These are phyloP conservation scores for Lysiphlebus fabarum DNA, from an alignment of 1,140 invertebrate genomes.

Conservation along the genomic window DNA sequence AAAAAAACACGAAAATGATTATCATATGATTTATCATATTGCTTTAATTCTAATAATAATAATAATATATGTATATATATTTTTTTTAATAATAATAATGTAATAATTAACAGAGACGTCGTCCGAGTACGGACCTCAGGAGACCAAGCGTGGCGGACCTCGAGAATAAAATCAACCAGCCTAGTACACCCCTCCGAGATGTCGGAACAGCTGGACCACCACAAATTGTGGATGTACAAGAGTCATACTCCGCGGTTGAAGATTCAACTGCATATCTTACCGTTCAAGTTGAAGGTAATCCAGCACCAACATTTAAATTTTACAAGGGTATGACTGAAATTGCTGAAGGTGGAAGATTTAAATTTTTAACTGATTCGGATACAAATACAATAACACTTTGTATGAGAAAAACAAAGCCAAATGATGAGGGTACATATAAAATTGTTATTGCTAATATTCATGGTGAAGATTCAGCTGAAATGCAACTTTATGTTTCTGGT, in stretches of 20 bases:
- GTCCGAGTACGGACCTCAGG: conserved; percentile 80
- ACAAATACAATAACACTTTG: conserved; percentile 87
- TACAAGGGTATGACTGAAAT: conserved; percentile 88
- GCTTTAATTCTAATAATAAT: background rate
- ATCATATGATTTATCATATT: conserved; percentile 6
- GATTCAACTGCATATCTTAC: conserved; percentile 87
- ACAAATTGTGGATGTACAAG: conserved; percentile 82
- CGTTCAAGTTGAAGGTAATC: conserved; percentile 86
- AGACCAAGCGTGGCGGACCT: conserved; percentile 83
- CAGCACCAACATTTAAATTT: conserved; percentile 91
- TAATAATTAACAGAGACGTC: conserved; percentile 64
- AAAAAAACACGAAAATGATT: conserved; percentile 14
- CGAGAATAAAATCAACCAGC: conserved; percentile 85
- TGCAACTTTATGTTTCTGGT: conserved; percentile 95
- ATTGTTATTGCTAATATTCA: conserved; percentile 88
- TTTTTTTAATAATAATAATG: conserved; percentile 5
- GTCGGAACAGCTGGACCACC: conserved; percentile 77
- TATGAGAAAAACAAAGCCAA: conserved; percentile 92
- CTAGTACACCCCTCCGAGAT: conserved; percentile 80
- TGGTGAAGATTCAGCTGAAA: conserved; percentile 91
- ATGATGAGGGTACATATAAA: conserved; percentile 97
- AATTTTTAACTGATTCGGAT: conserved; percentile 85
- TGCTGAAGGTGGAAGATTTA: conserved; percentile 88
- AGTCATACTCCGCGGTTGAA: conserved; percentile 89
- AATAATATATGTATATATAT: too few species aligned